Evolutionary conservation across 2,888 invertebrate species (phyloP), one percentile per base, ranked within the genome.

Genomic region (Melinopterus prodromus): DNA sequence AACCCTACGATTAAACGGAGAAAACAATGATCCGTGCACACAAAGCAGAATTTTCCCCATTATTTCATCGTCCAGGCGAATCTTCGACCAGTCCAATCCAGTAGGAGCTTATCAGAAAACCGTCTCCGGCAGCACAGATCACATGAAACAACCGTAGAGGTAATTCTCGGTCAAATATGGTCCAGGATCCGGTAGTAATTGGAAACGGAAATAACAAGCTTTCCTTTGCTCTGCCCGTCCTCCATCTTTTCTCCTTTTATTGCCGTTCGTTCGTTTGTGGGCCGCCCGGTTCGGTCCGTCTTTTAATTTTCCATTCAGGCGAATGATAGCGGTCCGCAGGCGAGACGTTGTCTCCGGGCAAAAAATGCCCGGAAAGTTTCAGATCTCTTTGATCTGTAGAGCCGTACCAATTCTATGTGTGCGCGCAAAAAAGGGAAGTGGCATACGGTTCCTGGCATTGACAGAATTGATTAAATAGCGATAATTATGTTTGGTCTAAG

Each of bases 391-490:
- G 86, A 86, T 86, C 86, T 86, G 81, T 81, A 83, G 83, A 85
- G 84, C 85, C 83, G 82, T 83, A 83, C 85, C 85, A 85, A 84
- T 86, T 84, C 12, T 15, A 35, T 71, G 71, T 35, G 82, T 83
- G 83, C 78, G 72, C 75, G 26, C 26, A 26, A 26, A 26, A 70
- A 14, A 16, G 70, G 37, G 38, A 53, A 77, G 72, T n/a, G 15
- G 81, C 82, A 81, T 80, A 80, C 82, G 83, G 82, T 81, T 80
- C 81, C 84, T 85, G 85, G 81, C 84, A 86, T 86, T 87, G 87
- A 86, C 87, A 86, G 85, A 86, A 87, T 87, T 87, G 86, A 87
- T 87, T 87, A 86, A 86, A 86, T 84, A 84, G 82, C 83, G 86
- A 84, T 85, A 85, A 53, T 53, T 53, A 9, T 53, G 53, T 53